These are phyloP conservation scores for Pimpla rufipes DNA, from an alignment of 2,888 invertebrate genomes.

Conservation along the genomic window DNA sequence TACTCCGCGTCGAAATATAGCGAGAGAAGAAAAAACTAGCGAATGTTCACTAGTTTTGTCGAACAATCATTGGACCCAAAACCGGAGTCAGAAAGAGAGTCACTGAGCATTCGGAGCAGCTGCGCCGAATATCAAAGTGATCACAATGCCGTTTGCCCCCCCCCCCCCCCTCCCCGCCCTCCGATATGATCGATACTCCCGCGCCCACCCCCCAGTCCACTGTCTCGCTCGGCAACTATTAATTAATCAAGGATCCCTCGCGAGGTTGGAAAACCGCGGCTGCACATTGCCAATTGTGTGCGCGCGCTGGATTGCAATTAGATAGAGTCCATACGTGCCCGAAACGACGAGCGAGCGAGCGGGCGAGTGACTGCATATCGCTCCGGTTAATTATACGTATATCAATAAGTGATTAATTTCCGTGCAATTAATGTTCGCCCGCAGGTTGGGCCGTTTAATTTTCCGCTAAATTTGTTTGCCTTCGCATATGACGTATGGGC, in stretches of 20 bases:
- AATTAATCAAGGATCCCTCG: conserved; percentile 57
- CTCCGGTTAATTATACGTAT: conserved; percentile 12
- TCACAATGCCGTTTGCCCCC: no score
- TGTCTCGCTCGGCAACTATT: conserved; percentile 29
- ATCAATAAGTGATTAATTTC: background rate
- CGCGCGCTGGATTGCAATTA: conserved; percentile 28
- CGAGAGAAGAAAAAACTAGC: no score
- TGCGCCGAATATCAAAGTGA: conserved; percentile 8
- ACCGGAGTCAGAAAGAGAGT: no score
- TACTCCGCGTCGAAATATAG: no score
- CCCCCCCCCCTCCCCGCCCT: no score
- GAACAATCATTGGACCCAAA: background rate
- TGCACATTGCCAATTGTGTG: conserved; percentile 16
- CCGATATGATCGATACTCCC: conserved; percentile 25
- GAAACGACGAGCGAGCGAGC: no score
- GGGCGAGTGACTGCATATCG: background rate
- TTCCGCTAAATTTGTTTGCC: background rate
- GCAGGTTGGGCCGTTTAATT: background rate
- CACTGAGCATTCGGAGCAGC: background rate
- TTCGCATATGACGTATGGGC: conserved; percentile 17
- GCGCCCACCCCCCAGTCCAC: background rate
- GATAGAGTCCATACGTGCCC: background rate
- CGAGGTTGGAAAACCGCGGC: conserved; percentile 54
- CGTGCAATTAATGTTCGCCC: conserved; percentile 1
- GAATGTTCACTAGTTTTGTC: no score